phyloP scores from a whole-genome alignment of 2,113 vertebrate species.

The Erythrolamprus reginae region DNA sequence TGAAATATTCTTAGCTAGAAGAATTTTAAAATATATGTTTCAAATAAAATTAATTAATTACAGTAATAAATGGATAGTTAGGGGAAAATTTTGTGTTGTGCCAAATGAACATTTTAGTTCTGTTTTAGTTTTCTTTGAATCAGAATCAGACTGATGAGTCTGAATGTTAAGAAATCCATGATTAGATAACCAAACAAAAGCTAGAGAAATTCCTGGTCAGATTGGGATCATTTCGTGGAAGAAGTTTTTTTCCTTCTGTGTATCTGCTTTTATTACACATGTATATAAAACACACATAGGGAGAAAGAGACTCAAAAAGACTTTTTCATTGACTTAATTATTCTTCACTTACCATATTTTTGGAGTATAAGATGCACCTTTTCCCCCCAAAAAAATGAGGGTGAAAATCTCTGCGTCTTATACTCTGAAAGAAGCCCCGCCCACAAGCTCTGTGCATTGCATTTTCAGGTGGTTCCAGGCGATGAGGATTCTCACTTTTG shows the following conservation, averaged over 20 bases:
- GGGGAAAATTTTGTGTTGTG: constrained; percentile 18
- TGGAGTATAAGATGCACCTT: no score
- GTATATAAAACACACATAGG: not conserved
- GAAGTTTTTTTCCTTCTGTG: not conserved
- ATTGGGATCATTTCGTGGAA: not conserved
- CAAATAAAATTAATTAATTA: constrained; percentile 12
- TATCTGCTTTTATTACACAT: not conserved
- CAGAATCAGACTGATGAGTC: not conserved
- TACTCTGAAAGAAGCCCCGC: no score
- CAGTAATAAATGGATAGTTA: constrained; percentile 9
- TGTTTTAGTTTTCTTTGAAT: not conserved
- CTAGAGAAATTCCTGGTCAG: not conserved
- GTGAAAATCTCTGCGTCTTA: no score
- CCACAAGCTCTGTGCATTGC: no score
- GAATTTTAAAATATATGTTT: not conserved
- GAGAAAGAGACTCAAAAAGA: not conserved
- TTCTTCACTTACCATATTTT: not conserved
- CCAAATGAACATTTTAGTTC: not conserved
- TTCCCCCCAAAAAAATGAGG: no score
- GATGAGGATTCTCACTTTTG: no score
- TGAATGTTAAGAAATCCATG: not conserved
- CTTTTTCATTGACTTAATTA: not conserved
- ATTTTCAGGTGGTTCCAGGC: no score
- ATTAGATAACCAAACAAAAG: not conserved
- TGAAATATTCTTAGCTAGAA: not conserved